Base-by-base conservation (phyloP, 2,888 invertebrate species). In the Chrysolina oricalcia region DNA sequence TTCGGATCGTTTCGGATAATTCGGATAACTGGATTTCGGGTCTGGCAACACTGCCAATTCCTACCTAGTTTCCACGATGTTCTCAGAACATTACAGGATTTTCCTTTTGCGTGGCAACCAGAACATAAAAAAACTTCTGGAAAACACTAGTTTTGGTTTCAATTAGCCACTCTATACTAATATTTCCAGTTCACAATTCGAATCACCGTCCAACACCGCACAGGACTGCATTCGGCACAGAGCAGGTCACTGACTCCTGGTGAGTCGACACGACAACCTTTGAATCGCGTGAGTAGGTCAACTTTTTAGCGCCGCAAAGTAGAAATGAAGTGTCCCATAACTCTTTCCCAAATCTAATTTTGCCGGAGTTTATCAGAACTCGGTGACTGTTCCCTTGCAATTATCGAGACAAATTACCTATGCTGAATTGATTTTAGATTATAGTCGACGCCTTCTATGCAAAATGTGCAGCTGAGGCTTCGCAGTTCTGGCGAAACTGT, bases 351-450 rank as follows among this genome's bases (percentile, higher is more conserved):
- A 80, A 79, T 78, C 78, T 80, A 76, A 79, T 79, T 78, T 73
- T 74, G 76, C 67, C 35, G 41, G 76, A 78, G 80, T 81, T 80
- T 80, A 78, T 82, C 80, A 76, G 74, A 74, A 71, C 67, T 74
- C 75, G 76, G 73, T 79, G 78, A 70, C 74, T 72, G 80, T 79
- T 81, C 72, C 76, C 74, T 75, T 70, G 81, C 83, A 83, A 83
- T 83, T 81, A 82, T 82, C 79, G 81, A 75, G 73, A 74, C 69
- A 76, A 81, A 81, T 82, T 83, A 81, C 81, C 80, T 81, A 80
- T 80, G 79, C 81, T 76, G 76, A 78, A 83, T 83, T 82, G 83
- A 83, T 81, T 82, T 82, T 81, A 81, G 81, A 82, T 82, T 82
- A 83, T 73, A 77, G 53, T 53, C 41, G 41, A 53, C 68, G 68